phyloP scores from a whole-genome alignment of 2,888 invertebrate genomes.

The Horisme vitalbata region DNA sequence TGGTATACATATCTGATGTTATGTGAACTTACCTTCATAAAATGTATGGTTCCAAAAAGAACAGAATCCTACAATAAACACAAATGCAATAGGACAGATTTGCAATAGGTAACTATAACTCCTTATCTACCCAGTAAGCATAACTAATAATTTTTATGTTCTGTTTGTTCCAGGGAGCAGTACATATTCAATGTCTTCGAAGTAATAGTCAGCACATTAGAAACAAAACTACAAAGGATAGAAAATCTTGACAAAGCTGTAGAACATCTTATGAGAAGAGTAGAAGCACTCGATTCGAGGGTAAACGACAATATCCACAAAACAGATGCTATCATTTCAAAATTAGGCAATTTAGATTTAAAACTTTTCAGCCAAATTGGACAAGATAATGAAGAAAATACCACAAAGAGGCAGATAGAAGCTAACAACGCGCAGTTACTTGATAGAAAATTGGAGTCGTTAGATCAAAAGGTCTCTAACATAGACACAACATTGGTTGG shows the following conservation, averaged over 20 bases:
- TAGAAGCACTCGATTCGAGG: conserved; percentile 91
- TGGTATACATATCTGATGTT: no score
- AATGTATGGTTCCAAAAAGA: no score
- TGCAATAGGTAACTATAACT: no score
- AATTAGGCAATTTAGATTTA: conserved; percentile 88
- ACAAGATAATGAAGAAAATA: conserved; percentile 60
- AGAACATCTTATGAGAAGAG: conserved; percentile 92
- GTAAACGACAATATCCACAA: conserved; percentile 93
- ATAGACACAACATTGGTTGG: conserved; percentile 91
- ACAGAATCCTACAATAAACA: no score
- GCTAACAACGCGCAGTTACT: conserved; percentile 75
- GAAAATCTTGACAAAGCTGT: conserved; percentile 94
- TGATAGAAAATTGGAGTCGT: conserved; percentile 86
- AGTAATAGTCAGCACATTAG: conserved; percentile 93
- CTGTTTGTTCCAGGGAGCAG: conserved; percentile 89
- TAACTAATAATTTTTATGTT: conserved; percentile 13
- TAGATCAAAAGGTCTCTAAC: conserved; percentile 92
- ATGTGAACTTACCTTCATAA: no score
- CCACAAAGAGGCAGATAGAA: conserved; percentile 41
- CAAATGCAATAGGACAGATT: no score
- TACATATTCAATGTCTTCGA: conserved; percentile 95
- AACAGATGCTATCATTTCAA: conserved; percentile 91
- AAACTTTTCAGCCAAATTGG: conserved; percentile 86
- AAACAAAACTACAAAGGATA: conserved; percentile 93
- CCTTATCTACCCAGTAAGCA: no score